Evolutionary conservation across 2,888 invertebrate genomes (phyloP).

Genomic region (Lamellibrachia satsuma): DNA sequence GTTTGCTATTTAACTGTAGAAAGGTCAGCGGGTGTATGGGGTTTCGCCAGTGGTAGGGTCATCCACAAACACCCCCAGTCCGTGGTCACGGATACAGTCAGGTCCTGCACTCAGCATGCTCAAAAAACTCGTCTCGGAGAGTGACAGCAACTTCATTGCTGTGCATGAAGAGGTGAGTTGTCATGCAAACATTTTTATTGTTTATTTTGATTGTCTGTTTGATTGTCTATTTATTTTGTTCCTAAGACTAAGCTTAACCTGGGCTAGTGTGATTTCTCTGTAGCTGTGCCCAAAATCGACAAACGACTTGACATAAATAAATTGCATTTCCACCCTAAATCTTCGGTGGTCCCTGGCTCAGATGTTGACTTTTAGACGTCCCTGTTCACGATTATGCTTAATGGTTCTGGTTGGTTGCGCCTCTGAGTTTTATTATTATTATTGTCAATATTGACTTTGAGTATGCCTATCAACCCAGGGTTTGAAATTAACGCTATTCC

Average conservation of each 20-base stretch:
- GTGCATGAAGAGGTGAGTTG: constrained; percentile 89
- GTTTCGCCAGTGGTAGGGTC: neutral
- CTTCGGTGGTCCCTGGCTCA: no score
- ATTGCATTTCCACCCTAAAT: no score
- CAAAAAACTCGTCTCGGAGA: constrained; percentile 88
- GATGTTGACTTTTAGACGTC: no score
- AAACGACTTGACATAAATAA: no score
- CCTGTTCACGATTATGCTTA: no score
- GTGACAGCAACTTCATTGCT: constrained; percentile 91
- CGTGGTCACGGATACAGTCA: constrained; percentile 74
- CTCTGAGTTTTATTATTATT: no score
- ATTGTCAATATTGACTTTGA: no score
- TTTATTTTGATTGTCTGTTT: neutral
- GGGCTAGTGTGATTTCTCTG: no score
- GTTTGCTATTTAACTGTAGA: constrained; percentile 14
- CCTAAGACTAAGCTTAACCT: neutral
- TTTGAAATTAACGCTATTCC: no score
- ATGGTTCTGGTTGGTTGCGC: no score
- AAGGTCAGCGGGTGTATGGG: neutral
- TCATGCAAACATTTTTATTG: neutral
- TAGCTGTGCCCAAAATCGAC: no score
- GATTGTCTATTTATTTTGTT: neutral
- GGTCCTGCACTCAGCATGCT: constrained; percentile 85
- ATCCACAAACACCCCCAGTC: constrained; percentile 67
- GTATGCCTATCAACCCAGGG: no score